phyloP scores from a whole-genome alignment of 2,113 vertebrate genomes.

The Alosa alosa region DNA sequence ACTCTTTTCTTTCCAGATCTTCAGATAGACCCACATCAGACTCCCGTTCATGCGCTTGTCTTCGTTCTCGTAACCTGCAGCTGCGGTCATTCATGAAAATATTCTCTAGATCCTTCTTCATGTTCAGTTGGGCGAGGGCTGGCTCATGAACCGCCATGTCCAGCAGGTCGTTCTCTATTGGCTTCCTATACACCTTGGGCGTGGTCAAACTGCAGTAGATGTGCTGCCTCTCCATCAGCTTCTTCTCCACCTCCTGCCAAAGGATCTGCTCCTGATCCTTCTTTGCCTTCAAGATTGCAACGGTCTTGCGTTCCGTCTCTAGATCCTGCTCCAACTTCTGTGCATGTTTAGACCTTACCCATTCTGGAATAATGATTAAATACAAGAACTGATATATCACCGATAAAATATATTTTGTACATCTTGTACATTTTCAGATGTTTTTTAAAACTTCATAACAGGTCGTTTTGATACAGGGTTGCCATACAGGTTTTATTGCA shows the following conservation, averaged over 20 bases:
- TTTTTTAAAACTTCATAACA: too few species aligned
- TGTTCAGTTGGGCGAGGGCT: conserved; percentile 63
- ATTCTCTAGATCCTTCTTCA: conserved; percentile 56
- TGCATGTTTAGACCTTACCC: conserved; percentile 35
- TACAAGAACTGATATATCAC: too few species aligned
- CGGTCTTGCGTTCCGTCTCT: conserved; percentile 70
- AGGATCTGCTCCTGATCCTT: conserved; percentile 57
- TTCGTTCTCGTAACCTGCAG: conserved; percentile 22
- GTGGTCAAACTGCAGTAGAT: conserved; percentile 76
- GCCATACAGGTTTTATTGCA: too few species aligned
- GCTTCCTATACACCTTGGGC: conserved; percentile 65
- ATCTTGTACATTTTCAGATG: too few species aligned
- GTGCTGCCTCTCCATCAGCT: conserved; percentile 72
- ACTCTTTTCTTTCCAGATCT: conserved; percentile 39
- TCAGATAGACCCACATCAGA: not conserved
- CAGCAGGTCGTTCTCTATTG: conserved; percentile 75
- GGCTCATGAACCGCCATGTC: conserved; percentile 69
- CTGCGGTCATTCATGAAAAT: not conserved
- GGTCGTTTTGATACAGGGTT: too few species aligned
- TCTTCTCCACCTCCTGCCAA: conserved; percentile 67
- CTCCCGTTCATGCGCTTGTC: conserved; percentile 73
- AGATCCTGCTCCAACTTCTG: conserved; percentile 74
- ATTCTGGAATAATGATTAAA: too few species aligned
- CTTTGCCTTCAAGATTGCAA: too few species aligned
- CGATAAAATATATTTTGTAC: too few species aligned